Percentiles rank a stretch among this genome's conserved stretches.
phyloP scores from a whole-genome alignment of 2,797 vertebrate genomes.

The Clarias laeviceps region DNA sequence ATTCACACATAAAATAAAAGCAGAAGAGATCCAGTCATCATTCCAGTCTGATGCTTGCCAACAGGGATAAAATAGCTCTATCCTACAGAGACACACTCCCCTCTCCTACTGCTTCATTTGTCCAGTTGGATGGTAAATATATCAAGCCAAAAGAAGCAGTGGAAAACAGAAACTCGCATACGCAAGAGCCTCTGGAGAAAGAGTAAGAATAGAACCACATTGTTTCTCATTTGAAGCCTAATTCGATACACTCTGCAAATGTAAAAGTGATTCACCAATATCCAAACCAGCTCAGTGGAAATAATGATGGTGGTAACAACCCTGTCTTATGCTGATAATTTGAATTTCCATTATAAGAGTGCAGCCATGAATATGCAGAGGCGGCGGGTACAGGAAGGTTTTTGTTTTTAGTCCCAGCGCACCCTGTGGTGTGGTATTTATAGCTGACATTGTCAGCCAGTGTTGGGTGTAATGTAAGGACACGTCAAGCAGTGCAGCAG shows the following conservation, averaged over 20 bases:
- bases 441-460: slow-evolving; percentile 63
- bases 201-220: slow-evolving; percentile 7
- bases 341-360: slow-evolving; percentile 48
- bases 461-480: slow-evolving; percentile 59
- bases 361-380: slow-evolving; percentile 46
- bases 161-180: slow-evolving; percentile 33
- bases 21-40: slow-evolving; percentile 19
- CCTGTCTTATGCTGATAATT: slow-evolving; percentile 33
- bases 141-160: slow-evolving; percentile 40
- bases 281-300: slow-evolving; percentile 32
- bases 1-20: slow-evolving; percentile 5
- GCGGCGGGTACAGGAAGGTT: slow-evolving; percentile 40
- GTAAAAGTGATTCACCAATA: slow-evolving; percentile 19
- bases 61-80: slow-evolving; percentile 34
- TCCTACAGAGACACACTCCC: slow-evolving; percentile 23
- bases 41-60: slow-evolving; percentile 33
- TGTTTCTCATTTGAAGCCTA: slow-evolving; percentile 28
- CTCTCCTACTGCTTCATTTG: slow-evolving; percentile 39
- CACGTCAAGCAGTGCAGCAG: slow-evolving; percentile 54
- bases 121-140: slow-evolving; percentile 36
- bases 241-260: slow-evolving; percentile 7
- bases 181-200: slow-evolving; percentile 32
- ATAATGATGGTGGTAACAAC: slow-evolving; percentile 30
- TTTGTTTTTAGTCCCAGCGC: slow-evolving; percentile 53
- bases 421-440: slow-evolving; percentile 59